Conservation (phyloP, 2,797 vertebrate species). For the Enteromius unitaeniatus region DNA sequence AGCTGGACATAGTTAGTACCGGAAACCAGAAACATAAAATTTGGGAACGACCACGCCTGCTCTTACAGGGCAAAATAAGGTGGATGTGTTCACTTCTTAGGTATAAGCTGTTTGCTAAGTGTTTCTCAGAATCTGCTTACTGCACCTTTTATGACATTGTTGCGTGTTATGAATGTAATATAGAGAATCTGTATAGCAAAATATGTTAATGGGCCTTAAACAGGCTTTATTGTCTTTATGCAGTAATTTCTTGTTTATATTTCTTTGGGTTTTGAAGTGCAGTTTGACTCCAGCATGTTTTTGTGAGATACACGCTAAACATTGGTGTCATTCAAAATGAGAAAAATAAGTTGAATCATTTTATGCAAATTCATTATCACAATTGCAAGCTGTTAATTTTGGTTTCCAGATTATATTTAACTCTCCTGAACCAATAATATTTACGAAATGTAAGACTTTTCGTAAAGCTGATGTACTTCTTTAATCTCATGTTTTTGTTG, state of each 20-base stretch:
- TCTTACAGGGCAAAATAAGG: background rate
- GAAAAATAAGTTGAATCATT: too few relatives aligned
- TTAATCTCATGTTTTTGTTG: slow-evolving; percentile 16
- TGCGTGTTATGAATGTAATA: background rate
- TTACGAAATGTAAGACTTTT: background rate
- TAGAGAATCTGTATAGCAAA: background rate
- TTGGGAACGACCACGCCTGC: background rate
- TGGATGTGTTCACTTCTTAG: background rate
- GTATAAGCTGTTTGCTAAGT: background rate
- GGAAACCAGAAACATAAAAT: background rate
- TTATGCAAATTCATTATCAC: background rate
- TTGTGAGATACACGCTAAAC: background rate
- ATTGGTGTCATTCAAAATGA: background rate
- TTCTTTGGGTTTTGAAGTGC: background rate
- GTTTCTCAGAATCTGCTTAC: background rate
- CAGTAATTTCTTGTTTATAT: background rate
- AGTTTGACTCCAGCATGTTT: background rate
- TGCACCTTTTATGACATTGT: background rate
- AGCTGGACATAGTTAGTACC: background rate
- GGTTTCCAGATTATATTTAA: background rate
- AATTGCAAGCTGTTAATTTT: background rate
- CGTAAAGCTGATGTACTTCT: background rate
- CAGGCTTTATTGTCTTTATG: background rate
- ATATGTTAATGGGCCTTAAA: background rate
- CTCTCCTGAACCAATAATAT: background rate